phyloP scores from a whole-genome alignment of 2,113 vertebrate genomes.

The Cololabis saira region DNA sequence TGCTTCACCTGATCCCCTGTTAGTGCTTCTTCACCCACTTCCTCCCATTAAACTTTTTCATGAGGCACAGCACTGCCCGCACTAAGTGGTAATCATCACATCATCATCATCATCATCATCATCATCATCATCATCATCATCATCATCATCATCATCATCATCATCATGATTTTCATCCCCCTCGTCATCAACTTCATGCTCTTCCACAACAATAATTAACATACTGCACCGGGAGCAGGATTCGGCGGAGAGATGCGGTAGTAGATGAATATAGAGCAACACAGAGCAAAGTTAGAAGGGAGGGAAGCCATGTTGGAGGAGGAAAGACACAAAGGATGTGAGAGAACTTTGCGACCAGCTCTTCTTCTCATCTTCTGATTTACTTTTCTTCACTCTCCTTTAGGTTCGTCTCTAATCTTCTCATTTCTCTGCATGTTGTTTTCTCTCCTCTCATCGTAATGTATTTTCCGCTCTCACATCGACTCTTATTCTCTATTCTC shows the following conservation, averaged over 20 bases:
- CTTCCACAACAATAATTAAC: slow-evolving; percentile 71
- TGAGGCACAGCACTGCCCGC: slow-evolving; percentile 50
- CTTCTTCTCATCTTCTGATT: slow-evolving; percentile 29
- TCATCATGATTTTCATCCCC: slow-evolving; percentile 51
- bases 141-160: slow-evolving; percentile 59
- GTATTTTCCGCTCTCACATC: slow-evolving; percentile 1
- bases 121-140: slow-evolving; percentile 58
- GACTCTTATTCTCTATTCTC: slow-evolving; percentile 6
- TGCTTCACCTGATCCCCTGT: slow-evolving; percentile 75
- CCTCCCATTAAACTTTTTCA: slow-evolving; percentile 58
- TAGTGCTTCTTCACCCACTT: slow-evolving; percentile 60
- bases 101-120: slow-evolving; percentile 52
- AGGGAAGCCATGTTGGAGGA: slow-evolving; percentile 37
- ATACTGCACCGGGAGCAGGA: slow-evolving; percentile 57
- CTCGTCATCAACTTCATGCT: slow-evolving; percentile 58
- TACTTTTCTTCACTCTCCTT: slow-evolving; percentile 7
- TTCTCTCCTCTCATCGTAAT: slow-evolving; percentile 14
- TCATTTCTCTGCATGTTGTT: slow-evolving; percentile 17
- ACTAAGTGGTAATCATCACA: slow-evolving; percentile 69
- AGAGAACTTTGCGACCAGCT: slow-evolving; percentile 40
- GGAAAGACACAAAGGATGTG: slow-evolving; percentile 40
- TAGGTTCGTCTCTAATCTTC: slow-evolving; percentile 28
- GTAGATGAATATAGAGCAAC: slow-evolving; percentile 36
- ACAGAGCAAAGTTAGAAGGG: slow-evolving; percentile 28
- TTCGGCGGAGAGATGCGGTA: slow-evolving; percentile 44